Evolutionary conservation across 2,113 vertebrate species (phyloP), one percentile per base, ranked within the genome.

Genomic region (Crotalus helleri): DNA sequence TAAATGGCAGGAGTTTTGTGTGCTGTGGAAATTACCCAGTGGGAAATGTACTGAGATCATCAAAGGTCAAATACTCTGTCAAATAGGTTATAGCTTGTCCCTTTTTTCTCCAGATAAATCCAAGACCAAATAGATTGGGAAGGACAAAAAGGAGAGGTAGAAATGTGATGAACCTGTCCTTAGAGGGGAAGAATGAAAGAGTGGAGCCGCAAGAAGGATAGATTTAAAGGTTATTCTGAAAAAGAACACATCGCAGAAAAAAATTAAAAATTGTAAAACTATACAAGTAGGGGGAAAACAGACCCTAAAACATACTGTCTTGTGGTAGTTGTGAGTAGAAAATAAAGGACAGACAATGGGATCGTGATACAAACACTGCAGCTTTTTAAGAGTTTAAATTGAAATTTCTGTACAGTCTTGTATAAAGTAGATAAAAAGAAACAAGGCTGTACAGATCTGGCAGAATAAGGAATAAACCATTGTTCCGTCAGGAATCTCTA

Each of bases 361-460:
- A 90, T 91, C 59, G 69, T 93, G 93, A 33, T 94, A 94, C n/a
- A 93, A 91, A 95, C 93, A 94, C 90, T 94, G 93, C 88, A 94
- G 90, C 81, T 87, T 93, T 94, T 85, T 95, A 95, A 95, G 95
- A 91, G 93, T 94, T 93, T 95, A 95, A 94, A 90, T 46, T 95
- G 95, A 93, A 88, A 93, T 96, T 93, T 90, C 33, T 49, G 1
- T 46, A 90, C 44, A n/a, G 54, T 87, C 11, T 64, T 49, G 33
- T 49, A 13, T 54, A 54, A 24, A 81, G 7, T 4, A 81, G 26
- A 44, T 54, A 95, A 94, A 93, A 96, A 89, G 93, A 85, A 94
- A 94, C 91, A 87, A 93, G 55, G 85, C 95, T 94, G 95, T 91
- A 51, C 58, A 44, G 13, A 5, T 64, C 12, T 61, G 57, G 24